Evolutionary conservation across 1,140 invertebrate species (phyloP).

Genomic region (Drosophila grimshawi): DNA sequence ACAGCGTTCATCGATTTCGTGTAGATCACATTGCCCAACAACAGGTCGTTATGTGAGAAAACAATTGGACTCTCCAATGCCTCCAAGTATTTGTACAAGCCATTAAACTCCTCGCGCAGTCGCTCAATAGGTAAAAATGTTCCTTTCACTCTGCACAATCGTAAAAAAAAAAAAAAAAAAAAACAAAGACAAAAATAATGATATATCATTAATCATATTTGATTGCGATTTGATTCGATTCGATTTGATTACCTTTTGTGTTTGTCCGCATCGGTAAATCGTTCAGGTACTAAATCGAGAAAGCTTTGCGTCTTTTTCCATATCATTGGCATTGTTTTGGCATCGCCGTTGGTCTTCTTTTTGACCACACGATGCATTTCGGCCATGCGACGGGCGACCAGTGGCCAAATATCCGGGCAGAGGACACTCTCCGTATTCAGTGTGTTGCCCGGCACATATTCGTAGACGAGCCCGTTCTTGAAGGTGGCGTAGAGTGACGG

Average conservation of each 20-base stretch:
- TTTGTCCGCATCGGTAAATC: constrained; percentile 87
- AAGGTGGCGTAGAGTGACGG: constrained; percentile 96
- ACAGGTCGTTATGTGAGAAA: constrained; percentile 98
- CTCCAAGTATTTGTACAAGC: constrained; percentile 88
- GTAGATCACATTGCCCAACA: constrained; percentile 97
- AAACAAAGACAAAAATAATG: not conserved
- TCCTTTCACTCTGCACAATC: constrained; percentile 87
- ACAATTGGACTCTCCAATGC: constrained; percentile 92
- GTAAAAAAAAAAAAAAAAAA: not conserved
- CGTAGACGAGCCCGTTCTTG: constrained; percentile 97
- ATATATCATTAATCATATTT: constrained; percentile 3
- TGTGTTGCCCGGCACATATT: constrained; percentile 94
- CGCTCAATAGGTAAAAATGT: constrained; percentile 88
- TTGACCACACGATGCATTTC: constrained; percentile 89
- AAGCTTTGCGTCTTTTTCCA: constrained; percentile 92
- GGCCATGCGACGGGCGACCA: constrained; percentile 92
- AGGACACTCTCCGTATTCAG: constrained; percentile 90
- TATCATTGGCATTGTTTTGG: constrained; percentile 86
- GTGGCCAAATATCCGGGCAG: constrained; percentile 88
- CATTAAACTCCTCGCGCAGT: constrained; percentile 89
- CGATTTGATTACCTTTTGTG: constrained; percentile 86
- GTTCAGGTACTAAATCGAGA: constrained; percentile 89
- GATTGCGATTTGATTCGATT: not conserved
- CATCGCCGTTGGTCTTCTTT: constrained; percentile 34
- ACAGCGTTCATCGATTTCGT: constrained; percentile 89